These are phyloP conservation scores for Perdita meconis DNA, from an alignment of 2,888 invertebrate species.

Conservation along the genomic window DNA sequence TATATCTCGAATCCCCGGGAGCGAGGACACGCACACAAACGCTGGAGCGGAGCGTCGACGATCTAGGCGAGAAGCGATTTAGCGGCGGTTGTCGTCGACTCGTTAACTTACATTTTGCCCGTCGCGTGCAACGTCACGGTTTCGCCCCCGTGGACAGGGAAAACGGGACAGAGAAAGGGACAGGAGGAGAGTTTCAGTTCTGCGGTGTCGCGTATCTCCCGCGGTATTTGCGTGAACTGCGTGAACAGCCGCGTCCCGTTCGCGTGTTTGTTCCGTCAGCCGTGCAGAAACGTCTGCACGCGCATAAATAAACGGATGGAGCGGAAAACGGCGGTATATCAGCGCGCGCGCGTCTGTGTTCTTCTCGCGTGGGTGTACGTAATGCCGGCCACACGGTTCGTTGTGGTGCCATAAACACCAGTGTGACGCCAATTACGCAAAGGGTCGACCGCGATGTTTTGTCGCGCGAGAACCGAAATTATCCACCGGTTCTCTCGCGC, in stretches of 20 bases:
- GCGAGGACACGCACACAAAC: neutral
- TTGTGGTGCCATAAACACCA: constrained; percentile 71
- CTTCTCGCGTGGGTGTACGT: constrained; percentile 12
- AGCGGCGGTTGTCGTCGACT: constrained; percentile 5
- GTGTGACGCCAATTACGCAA: constrained; percentile 77
- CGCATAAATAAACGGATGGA: constrained; percentile 47
- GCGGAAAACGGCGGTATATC: constrained; percentile 54
- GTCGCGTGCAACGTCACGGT: constrained; percentile 18
- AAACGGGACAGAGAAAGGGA: neutral
- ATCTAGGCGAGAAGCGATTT: neutral
- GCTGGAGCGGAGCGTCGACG: neutral
- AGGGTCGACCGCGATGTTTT: constrained; percentile 77
- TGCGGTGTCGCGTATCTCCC: constrained; percentile 60
- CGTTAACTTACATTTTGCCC: constrained; percentile 37
- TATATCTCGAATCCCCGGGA: neutral
- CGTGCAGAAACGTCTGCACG: constrained; percentile 46
- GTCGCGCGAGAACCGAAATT: constrained; percentile 76
- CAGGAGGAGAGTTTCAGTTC: constrained; percentile 50
- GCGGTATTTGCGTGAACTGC: constrained; percentile 50
- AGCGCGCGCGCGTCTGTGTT: constrained; percentile 1
- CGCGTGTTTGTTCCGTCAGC: constrained; percentile 43
- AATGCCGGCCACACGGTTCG: constrained; percentile 49
- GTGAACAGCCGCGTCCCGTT: constrained; percentile 49
- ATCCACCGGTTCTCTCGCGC: constrained; percentile 51
- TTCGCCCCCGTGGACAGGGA: neutral